phyloP scores from a whole-genome alignment of 2,113 vertebrate genomes.

The Pterocles gutturalis region DNA sequence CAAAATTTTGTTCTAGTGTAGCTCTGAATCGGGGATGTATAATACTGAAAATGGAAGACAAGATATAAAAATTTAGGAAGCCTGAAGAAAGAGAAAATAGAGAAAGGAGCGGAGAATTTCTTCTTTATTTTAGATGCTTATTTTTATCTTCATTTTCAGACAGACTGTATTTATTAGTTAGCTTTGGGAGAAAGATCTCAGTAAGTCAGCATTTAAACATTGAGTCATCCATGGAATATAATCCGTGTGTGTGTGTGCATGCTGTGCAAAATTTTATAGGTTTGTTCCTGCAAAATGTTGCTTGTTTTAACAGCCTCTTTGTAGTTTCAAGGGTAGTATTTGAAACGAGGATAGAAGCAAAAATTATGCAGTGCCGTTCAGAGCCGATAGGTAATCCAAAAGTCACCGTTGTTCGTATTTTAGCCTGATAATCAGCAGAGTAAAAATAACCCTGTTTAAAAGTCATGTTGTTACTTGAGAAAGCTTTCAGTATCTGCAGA shows the following conservation, averaged over 20 bases:
- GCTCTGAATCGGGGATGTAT: not conserved
- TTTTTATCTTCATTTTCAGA: conserved; percentile 17
- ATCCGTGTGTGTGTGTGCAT: not conserved
- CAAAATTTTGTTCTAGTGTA: not conserved
- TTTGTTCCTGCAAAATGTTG: not conserved
- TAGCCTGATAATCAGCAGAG: not conserved
- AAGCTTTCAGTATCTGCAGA: not conserved
- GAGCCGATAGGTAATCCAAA: not conserved
- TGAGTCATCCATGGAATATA: not conserved
- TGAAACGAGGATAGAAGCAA: not conserved
- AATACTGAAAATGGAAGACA: not conserved
- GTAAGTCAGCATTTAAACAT: conserved; percentile 27
- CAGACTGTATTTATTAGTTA: conserved; percentile 1
- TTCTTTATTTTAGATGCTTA: not conserved
- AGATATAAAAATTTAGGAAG: not conserved
- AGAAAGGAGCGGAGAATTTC: not conserved
- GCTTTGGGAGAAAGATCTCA: not conserved
- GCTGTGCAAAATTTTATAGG: conserved; percentile 10
- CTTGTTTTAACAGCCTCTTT: not conserved
- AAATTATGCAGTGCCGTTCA: not conserved
- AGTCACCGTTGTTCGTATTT: not conserved
- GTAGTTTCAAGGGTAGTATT: not conserved
- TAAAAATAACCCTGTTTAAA: conserved; percentile 2
- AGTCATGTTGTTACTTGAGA: not conserved
- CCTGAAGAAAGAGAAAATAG: not conserved